phyloP scores from a whole-genome alignment of 2,888 invertebrate species.

The Eupeodes luniger region DNA sequence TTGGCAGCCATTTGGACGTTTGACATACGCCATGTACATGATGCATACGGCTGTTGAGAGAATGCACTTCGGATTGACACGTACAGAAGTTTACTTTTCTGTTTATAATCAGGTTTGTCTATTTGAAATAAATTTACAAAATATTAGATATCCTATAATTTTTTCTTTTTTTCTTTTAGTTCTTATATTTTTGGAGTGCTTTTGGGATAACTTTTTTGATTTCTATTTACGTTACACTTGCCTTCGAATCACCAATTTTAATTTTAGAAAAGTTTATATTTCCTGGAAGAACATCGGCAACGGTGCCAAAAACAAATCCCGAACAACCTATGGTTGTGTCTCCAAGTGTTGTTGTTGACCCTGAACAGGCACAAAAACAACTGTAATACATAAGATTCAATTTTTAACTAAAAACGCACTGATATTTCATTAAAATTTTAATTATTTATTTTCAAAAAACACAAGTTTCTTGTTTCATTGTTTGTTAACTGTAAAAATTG shows the following conservation, averaged over 20 bases:
- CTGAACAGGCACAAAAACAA: not conserved
- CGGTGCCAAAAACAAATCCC: not conserved
- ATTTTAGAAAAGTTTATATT: slow-evolving; percentile 15
- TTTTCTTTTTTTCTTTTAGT: not conserved
- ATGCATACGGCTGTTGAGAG: slow-evolving; percentile 65
- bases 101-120: slow-evolving; percentile 59
- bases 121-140: not conserved
- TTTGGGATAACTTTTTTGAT: not conserved
- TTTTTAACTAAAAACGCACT: not conserved
- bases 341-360: not conserved
- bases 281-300: not conserved
- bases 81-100: slow-evolving; percentile 59
- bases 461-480: too few relatives aligned
- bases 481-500: too few relatives aligned
- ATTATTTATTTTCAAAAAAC: too few relatives aligned
- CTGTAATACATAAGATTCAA: not conserved
- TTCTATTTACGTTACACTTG: slow-evolving; percentile 6
- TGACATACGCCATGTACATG: slow-evolving; percentile 75
- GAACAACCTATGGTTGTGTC: not conserved
- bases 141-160: not conserved
- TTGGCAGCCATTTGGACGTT: slow-evolving; percentile 74
- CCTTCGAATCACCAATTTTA: slow-evolving; percentile 21
- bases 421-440: too few relatives aligned
- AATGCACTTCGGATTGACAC: slow-evolving; percentile 44
- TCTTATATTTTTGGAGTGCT: slow-evolving; percentile 14